Evolutionary conservation across 1,140 invertebrate species (phyloP).

Genomic region (Dendroctonus ponderosae): DNA sequence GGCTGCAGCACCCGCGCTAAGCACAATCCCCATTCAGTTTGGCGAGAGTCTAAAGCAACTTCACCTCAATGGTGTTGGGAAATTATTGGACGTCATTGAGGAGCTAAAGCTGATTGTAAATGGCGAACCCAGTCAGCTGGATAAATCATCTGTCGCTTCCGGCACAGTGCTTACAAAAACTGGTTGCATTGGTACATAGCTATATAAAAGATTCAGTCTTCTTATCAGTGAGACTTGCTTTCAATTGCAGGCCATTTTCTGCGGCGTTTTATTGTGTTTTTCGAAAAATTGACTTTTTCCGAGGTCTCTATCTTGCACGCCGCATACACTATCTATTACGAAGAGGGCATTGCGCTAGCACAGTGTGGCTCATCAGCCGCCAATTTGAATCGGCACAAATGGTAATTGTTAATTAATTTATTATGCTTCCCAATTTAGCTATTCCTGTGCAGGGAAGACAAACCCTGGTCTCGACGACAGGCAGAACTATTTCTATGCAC

Average conservation of each 20-base stretch:
- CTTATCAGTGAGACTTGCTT: slow-evolving; percentile 41
- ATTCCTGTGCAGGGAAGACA: slow-evolving; percentile 48
- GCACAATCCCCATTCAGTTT: slow-evolving; percentile 55
- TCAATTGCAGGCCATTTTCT: slow-evolving; percentile 71
- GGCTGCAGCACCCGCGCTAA: slow-evolving; percentile 54
- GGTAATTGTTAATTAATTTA: slow-evolving; percentile 25
- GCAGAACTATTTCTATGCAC: slow-evolving; percentile 84
- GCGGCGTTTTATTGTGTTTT: slow-evolving; percentile 72
- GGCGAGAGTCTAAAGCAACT: slow-evolving; percentile 57
- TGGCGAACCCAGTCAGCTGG: slow-evolving; percentile 29
- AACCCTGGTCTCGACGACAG: slow-evolving; percentile 78
- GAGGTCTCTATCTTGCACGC: slow-evolving; percentile 68
- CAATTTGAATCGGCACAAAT: no score
- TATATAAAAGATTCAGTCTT: slow-evolving; percentile 43
- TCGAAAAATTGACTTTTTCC: slow-evolving; percentile 80
- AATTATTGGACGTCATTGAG: slow-evolving; percentile 63
- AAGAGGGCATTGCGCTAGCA: no score
- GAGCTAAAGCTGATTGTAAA: slow-evolving; percentile 55
- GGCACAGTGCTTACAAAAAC: slow-evolving; percentile 48
- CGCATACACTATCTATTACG: no score
- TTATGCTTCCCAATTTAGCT: slow-evolving; percentile 7
- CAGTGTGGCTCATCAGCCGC: no score
- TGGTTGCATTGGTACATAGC: slow-evolving; percentile 51
- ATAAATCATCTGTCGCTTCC: slow-evolving; percentile 45
- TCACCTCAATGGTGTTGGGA: slow-evolving; percentile 57